phyloP scores from a whole-genome alignment of 2,888 invertebrate genomes.

The Lamellibrachia columna region DNA sequence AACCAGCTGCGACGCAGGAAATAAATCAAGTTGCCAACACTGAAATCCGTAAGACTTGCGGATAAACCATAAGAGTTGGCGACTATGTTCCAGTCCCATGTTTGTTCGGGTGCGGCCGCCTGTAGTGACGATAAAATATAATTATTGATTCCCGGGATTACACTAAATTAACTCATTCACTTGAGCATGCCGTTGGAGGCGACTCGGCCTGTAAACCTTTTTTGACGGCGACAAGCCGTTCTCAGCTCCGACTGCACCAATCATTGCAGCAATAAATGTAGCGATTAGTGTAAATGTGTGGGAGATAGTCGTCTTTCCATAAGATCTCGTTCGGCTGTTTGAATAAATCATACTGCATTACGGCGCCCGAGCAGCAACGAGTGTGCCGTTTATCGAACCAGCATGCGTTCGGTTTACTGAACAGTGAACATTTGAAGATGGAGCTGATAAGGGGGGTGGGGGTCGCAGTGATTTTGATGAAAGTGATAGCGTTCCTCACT shows the following conservation, averaged over 20 bases:
- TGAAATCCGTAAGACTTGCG: too few relatives aligned
- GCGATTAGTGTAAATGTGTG: not conserved
- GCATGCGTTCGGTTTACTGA: not conserved
- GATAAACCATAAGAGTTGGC: too few relatives aligned
- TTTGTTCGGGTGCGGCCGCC: not conserved
- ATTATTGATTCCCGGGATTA: not conserved
- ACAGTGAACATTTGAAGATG: not conserved
- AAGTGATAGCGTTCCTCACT: not conserved
- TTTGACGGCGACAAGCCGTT: not conserved
- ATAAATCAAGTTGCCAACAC: too few relatives aligned
- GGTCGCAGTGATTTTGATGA: not conserved
- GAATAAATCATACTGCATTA: not conserved
- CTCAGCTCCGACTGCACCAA: not conserved
- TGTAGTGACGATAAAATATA: not conserved
- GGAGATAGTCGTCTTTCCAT: not conserved
- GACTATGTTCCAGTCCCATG: not conserved
- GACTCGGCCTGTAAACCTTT: not conserved
- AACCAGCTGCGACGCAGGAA: too few relatives aligned
- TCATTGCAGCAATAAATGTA: not conserved
- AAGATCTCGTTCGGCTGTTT: not conserved
- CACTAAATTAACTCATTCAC: conserved; percentile 6
- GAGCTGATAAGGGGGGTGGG: not conserved
- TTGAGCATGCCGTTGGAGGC: not conserved
- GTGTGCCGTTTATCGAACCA: not conserved
- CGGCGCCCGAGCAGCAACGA: not conserved